Base-by-base conservation (phyloP, 2,113 vertebrate genomes). In the Eupsittula cactorum region DNA sequence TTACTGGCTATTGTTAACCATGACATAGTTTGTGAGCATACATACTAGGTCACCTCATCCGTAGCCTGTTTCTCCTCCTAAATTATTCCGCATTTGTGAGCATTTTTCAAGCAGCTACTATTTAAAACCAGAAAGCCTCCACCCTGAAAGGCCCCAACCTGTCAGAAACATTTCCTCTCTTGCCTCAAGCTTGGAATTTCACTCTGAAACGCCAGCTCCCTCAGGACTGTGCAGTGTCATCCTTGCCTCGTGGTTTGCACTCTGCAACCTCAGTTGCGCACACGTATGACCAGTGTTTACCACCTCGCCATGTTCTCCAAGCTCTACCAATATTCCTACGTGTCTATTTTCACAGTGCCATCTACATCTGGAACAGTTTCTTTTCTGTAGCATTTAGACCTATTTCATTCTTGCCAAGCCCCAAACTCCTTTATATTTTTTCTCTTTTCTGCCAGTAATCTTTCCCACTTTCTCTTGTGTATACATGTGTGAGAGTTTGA, bases 91-190 rank as follows among this genome's bases (percentile, higher is more conserved):
- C 82, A 33, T 95, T 96, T 91, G 28, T 62, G 74, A 92, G 44
- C 31, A 37, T 65, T 92, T 96, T 88, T 80, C 31, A 90, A 76
- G 70, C 73, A 87, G 69, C 67, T 93, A n/a, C 84, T 93, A 82
- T 97, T 93, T 95, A 70, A 94, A 96, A 88, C 60, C 41, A 92
- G 69, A 86, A 86, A 95, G 65, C 82, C 84, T 96, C 94, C 71
- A 93, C 95, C 83, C 91, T 87, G 35, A 82, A 94, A 89, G 89
- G 93, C 94, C 91, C 81, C 91, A 95, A 68, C 91, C 71, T 95
- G 82, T 93, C 85, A 97, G 92, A 90, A 96, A 95, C 81, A 96
- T 96, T 95, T 92, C 85, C 85, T 93, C 50, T 94, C 81, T 93
- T 96, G 71, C 88, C 82, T 93, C 74, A 85, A 96, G 90, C 73